Conservation (phyloP, 2,113 vertebrate species). For the Mustela nigripes region DNA sequence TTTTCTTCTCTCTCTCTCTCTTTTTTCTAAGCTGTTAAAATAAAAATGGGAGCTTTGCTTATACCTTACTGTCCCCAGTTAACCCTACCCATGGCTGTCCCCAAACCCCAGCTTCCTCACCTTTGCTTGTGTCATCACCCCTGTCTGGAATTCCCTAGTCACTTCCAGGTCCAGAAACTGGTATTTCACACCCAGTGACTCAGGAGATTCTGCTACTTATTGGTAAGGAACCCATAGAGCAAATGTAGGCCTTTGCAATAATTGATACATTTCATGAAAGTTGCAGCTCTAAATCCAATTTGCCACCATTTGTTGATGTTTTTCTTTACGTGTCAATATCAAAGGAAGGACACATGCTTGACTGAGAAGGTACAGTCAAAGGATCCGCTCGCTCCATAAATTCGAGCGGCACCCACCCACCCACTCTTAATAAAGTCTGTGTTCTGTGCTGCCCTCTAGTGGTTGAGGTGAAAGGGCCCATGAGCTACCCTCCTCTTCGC, state of each 20-base stretch:
- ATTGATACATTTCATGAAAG: background rate
- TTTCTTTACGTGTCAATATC: background rate
- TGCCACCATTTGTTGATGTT: background rate
- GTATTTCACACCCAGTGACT: background rate
- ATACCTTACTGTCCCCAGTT: background rate
- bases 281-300: background rate
- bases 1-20: background rate
- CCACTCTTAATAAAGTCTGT: background rate
- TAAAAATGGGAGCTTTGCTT: background rate
- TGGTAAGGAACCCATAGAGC: background rate
- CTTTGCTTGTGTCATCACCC: background rate
- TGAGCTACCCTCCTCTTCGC: background rate
- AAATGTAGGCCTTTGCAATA: background rate
- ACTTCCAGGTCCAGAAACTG: background rate
- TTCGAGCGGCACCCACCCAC: background rate
- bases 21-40: constrained; percentile 28
- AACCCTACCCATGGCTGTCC: background rate
- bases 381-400: background rate
- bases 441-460: background rate
- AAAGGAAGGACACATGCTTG: background rate
- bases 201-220: background rate
- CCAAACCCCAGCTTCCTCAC: background rate
- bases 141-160: background rate
- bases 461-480: background rate
- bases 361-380: background rate